A percentile compares a stretch with the other conserved stretches of the same genome.
Evolutionary conservation across 2,888 invertebrate genomes (phyloP).

Genomic region (Cosmorhoe ocellata): DNA sequence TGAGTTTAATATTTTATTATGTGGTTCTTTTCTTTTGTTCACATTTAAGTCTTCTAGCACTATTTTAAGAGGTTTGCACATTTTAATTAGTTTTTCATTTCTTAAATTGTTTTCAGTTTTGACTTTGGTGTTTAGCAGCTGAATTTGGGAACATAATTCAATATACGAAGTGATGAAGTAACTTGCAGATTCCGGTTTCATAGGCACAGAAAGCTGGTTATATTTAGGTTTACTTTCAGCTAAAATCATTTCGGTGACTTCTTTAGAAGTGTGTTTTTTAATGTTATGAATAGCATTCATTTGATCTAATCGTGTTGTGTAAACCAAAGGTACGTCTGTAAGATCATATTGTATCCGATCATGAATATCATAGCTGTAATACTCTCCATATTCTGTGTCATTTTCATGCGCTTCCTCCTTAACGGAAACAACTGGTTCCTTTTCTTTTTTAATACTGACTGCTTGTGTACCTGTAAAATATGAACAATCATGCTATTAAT

Average conservation of each 20-base stretch:
- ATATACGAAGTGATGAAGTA: conserved; percentile 9
- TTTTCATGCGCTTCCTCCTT: background rate
- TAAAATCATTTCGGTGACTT: conserved; percentile 25
- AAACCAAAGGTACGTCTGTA: conserved; percentile 33
- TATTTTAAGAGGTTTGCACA: conserved; percentile 23
- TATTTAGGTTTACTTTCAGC: conserved; percentile 41
- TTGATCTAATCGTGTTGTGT: conserved; percentile 48
- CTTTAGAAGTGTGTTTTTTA: conserved; percentile 3
- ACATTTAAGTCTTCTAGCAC: conserved; percentile 18
- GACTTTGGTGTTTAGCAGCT: conserved; percentile 18
- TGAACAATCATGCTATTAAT: too few relatives aligned
- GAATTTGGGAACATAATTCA: conserved; percentile 13
- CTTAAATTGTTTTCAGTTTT: conserved; percentile 1
- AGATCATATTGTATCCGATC: background rate
- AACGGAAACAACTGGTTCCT: background rate
- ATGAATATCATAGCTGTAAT: background rate
- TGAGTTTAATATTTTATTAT: background rate
- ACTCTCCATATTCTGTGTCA: background rate
- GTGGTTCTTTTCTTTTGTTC: background rate
- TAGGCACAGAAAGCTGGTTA: background rate
- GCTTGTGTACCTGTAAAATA: conserved; percentile 22
- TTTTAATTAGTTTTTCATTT: conserved; percentile 13
- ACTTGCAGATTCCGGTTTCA: background rate
- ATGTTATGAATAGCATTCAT: conserved; percentile 38
- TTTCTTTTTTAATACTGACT: background rate